Base-by-base conservation (phyloP, 1,140 invertebrate species). In the Aphelenchoides avenae region DNA sequence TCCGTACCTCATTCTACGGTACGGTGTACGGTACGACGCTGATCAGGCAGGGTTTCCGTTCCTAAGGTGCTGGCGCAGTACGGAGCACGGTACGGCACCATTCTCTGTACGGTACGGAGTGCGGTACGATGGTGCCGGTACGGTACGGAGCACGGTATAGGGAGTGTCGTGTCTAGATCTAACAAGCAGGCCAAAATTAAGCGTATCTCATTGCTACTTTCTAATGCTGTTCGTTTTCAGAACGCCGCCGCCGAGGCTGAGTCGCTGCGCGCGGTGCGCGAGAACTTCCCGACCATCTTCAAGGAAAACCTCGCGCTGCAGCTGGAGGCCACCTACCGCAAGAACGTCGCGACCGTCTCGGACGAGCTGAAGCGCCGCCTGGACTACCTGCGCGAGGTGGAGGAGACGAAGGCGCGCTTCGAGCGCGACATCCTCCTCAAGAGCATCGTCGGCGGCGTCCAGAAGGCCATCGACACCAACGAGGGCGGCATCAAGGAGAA, bases 291-390 rank as follows among this genome's bases (percentile, higher is more conserved):
- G 24, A 64, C 59, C 27, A 73, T 76, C 39, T 73, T 75, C 49
- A 66, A 69, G 37, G 72, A 75, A 50, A 74, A 68, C 57, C 61
- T 75, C 62, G 63, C 56, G 1, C 63, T 75, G 11, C 72, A 75
- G 47, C 63, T 75, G 31, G 72, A 75, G 47, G 68, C 75, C 30
- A 60, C 72, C 15, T 75, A 77, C 57, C 76, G 70, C 34, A 57
- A 75, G 57, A 75, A 75, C 44, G 75, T 77, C 18, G 57, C 77
- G 29, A 46, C 44, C 15, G 75, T 76, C n/a, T 50, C 66, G 11
- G 61, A 53, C 27, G 72, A 75, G 41, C 24, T 75, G 31, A 75
- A 75, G 42, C 68, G 72, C 30, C 73, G 73, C 20, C 15, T 75
- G 3, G 72, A 75, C 42, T 75, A 69, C 40, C 48, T 75, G 42